Percentiles rank a stretch among this genome's conserved stretches.
phyloP scores from a whole-genome alignment of 2,797 vertebrate genomes.

The Micrastur ruficollis region DNA sequence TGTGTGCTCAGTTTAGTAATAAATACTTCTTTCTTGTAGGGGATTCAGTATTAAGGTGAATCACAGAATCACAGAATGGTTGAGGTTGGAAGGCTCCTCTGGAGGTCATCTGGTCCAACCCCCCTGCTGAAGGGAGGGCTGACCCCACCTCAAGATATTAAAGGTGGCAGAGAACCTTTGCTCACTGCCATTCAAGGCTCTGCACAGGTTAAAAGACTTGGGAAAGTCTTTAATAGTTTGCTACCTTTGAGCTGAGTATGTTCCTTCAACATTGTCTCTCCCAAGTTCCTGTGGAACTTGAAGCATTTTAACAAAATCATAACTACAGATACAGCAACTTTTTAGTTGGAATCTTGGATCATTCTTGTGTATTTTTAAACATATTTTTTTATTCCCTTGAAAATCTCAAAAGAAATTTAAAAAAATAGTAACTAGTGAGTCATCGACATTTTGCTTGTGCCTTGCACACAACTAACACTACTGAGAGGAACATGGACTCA shows the following conservation, averaged over 20 bases:
- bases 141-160: background rate
- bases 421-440: background rate
- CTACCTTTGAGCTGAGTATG: background rate
- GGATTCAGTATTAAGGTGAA: background rate
- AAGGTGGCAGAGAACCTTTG: background rate
- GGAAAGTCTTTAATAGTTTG: background rate
- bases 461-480: background rate
- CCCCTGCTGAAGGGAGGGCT: background rate
- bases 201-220: background rate
- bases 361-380: background rate
- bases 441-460: background rate
- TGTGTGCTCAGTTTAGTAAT: background rate
- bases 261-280: background rate
- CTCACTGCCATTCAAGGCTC: background rate
- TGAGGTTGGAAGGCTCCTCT: background rate
- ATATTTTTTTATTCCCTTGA: background rate
- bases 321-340: background rate
- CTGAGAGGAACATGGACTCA: background rate
- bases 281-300: background rate
- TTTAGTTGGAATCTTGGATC: background rate
- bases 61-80: background rate
- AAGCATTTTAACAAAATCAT: background rate
- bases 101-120: background rate
- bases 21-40: background rate
- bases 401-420: background rate